A percentile compares a stretch with the other conserved stretches of the same genome.
Evolutionary conservation across 2,888 invertebrate genomes (phyloP).

Genomic region (Entomobrya proxima): DNA sequence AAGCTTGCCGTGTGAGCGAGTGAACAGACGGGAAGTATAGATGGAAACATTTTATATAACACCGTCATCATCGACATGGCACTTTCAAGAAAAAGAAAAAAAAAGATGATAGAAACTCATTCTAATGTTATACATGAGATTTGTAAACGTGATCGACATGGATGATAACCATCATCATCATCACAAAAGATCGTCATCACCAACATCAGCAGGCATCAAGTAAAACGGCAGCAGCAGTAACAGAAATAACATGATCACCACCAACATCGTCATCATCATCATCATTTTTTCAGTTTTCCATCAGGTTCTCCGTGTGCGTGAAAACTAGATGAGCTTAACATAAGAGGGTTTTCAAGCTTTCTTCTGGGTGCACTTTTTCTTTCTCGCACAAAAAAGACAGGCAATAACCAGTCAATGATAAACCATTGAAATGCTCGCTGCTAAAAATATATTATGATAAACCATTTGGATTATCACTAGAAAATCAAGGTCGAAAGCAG

Average conservation of each 20-base stretch:
- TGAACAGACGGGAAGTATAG: conserved; percentile 16
- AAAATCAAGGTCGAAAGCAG: too few species aligned
- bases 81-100: conserved; percentile 20
- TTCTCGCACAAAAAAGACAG: neutral
- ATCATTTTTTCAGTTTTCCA: conserved; percentile 42
- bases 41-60: conserved; percentile 1
- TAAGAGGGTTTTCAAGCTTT: neutral
- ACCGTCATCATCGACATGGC: neutral
- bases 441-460: too few species aligned
- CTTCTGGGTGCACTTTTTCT: neutral
- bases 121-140: conserved; percentile 75
- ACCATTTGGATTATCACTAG: too few species aligned
- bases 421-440: too few species aligned
- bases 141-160: conserved; percentile 75
- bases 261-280: conserved; percentile 36
- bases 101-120: conserved; percentile 68
- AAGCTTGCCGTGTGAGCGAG: neutral
- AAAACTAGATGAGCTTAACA: neutral
- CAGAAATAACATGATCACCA: neutral
- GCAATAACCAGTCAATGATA: neutral
- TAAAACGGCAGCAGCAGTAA: neutral
- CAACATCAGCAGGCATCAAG: conserved; percentile 4
- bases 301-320: conserved; percentile 28
- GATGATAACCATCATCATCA: conserved; percentile 71
- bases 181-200: conserved; percentile 21